Base-by-base conservation (phyloP, 53 echinoderm and acorn worm species). In the Patiria pectinifera region DNA sequence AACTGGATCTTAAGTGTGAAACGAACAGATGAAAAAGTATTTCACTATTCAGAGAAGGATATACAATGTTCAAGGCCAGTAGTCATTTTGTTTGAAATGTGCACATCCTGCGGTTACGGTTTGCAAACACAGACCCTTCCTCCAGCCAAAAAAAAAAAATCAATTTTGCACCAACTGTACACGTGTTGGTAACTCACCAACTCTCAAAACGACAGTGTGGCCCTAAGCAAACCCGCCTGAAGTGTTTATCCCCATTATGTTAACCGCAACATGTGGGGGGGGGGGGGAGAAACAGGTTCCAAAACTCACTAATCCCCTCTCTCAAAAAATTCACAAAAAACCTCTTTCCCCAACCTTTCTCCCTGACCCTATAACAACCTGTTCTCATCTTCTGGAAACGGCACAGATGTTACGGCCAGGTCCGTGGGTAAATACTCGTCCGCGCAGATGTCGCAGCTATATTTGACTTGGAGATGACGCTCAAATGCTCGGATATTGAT, bases 401-500 rank as follows among this genome's bases (percentile, higher is more conserved):
- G 59, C 59, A 77, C 88, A 88, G 88, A 88, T 88, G 88, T 88
- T 88, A 77, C 25, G 43, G 59, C 78, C 21, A 24, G 35, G 11
- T 18, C 63, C 78, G 11, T 77, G 62, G 45, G 88, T 76, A 88
- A 88, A 88, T 77, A 88, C 62, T 88, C 0, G 12, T 21, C 60
- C 48, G 13, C 77, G 60, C 88, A 88, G 88, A 88, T 88, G 88
- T 88, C 78, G 46, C 77, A n/a, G 60, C 78, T 60, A 88, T 77
- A 88, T 76, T 88, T 88, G 88, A 88, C 88, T 88, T 88, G 88
- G 59, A 88, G 88, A 88, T 88, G 77, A 77, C 18, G 62, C 88
- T 78, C 77, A 78, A 77, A 77, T 44, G 61, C 59, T 22, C 62
- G 13, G 60, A 58, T 88, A 88, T 88, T 88, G 88, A 88, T 88